Base-by-base conservation (phyloP, 2,113 vertebrate genomes). In the Eubucco bourcierii region DNA sequence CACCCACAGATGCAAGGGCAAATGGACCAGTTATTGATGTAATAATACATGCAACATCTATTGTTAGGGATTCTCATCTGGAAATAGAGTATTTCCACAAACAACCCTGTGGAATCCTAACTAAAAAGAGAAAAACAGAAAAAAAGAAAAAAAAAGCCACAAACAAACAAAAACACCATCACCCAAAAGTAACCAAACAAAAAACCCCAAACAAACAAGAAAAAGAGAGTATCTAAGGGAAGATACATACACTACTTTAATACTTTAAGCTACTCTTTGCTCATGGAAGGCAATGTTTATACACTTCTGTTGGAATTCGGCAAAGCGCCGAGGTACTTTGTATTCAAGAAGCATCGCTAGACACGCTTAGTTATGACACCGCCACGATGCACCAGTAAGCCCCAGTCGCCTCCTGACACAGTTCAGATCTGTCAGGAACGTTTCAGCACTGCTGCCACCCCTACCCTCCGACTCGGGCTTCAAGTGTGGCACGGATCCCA, bases 21-120 rank as follows among this genome's bases (percentile, higher is more conserved):
- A 27, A 27, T 0, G 0, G 70, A 12, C 1, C 15, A n/a, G 12
- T 11, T 37, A 34, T 1, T 7, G 1, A 34, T 37, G 18, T 0
- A 8, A 47, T 1, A 46, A 61, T 58, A 28, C 34, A 33, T 0
- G 0, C 15, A 72, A 2, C 41, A 33, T 1, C 20, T 25, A 4
- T 3, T 68, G 31, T 28, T 15, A 2, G 10, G 7, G 12, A 44
- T 6, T 15, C 28, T 27, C 46, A 37, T 5, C 8, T 47, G 12
- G 31, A 41, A 41, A 61, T 1, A n/a, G 0, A 5, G 4, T 0
- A 15, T n/a, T 80, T 24, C 14, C 12, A n/a, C 21, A 31, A 37
- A 11, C 2, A 83, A 66, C n/a, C 3, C 18, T 21, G 14, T 8
- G 5, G 25, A 68, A 46, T 2, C 4, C 5, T 1, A 16, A 5